These are phyloP conservation scores for Scaptomyza tumidula DNA, from an alignment of 2,888 invertebrate species.

Conservation along the genomic window DNA sequence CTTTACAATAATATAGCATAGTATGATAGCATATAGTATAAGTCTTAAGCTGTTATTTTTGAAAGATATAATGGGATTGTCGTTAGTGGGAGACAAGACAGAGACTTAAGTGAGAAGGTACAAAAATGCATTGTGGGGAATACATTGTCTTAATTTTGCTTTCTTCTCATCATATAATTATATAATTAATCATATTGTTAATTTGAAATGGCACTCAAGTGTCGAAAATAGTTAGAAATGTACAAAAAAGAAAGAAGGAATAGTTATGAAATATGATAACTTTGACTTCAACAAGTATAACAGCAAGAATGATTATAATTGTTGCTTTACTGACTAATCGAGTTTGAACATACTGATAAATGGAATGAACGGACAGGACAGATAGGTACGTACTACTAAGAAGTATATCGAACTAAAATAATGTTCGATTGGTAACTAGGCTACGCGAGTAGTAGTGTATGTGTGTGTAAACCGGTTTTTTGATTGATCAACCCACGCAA, in stretches of 20 bases:
- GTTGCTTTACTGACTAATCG: conserved; percentile 22
- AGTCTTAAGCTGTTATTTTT: too few relatives aligned
- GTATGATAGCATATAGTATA: too few relatives aligned
- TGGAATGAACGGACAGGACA: background rate
- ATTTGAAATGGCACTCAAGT: conserved; percentile 52
- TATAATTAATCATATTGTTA: background rate
- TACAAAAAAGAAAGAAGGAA: background rate
- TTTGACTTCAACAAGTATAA: conserved; percentile 6
- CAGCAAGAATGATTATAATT: conserved; percentile 8
- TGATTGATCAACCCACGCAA: conserved; percentile 51
- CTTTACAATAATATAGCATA: too few relatives aligned
- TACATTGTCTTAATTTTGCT: too few relatives aligned
- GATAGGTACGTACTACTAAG: too few relatives aligned
- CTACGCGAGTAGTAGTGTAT: background rate
- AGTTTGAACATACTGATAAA: too few relatives aligned
- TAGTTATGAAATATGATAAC: conserved; percentile 27
- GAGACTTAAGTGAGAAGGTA: too few relatives aligned
- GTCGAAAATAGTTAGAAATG: conserved; percentile 36
- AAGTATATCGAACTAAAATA: conserved; percentile 1
- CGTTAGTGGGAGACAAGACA: too few relatives aligned
- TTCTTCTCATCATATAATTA: too few relatives aligned
- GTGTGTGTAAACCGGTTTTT: conserved; percentile 34
- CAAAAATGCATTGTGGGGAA: too few relatives aligned
- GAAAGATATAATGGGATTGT: too few relatives aligned
- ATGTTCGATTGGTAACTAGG: conserved; percentile 20